These are phyloP conservation scores for Fabriciana adippe DNA, from an alignment of 2,888 invertebrate species.

Conservation along the genomic window DNA sequence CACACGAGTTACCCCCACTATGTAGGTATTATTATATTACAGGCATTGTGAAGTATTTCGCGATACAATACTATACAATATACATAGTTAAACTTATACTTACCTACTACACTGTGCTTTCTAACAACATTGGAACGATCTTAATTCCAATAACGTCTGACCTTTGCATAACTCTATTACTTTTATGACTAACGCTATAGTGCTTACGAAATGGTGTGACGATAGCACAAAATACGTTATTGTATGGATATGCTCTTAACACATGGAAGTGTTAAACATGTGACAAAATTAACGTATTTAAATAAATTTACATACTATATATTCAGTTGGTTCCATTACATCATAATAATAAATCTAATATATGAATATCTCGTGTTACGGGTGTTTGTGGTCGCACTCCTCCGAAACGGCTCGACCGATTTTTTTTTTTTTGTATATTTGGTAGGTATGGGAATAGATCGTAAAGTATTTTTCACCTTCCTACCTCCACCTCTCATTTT, in stretches of 20 bases:
- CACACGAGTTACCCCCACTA: constrained; percentile 67
- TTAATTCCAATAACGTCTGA: constrained; percentile 20
- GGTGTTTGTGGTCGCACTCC: too few relatives aligned
- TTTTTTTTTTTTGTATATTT: too few relatives aligned
- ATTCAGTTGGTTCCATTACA: too few relatives aligned
- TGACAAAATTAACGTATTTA: constrained; percentile 12
- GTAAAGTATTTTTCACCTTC: too few relatives aligned
- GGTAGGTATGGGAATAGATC: too few relatives aligned
- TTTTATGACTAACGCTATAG: not conserved
- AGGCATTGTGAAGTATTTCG: constrained; percentile 31
- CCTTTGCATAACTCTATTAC: constrained; percentile 24
- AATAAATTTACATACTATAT: not conserved
- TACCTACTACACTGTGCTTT: constrained; percentile 13
- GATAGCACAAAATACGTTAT: not conserved
- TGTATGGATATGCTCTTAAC: not conserved
- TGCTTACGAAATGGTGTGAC: not conserved
- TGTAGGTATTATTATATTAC: constrained; percentile 2
- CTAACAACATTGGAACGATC: constrained; percentile 27
- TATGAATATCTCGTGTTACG: too few relatives aligned
- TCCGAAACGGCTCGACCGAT: too few relatives aligned
- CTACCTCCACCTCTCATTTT: too few relatives aligned
- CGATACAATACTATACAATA: constrained; percentile 7
- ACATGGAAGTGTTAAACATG: not conserved
- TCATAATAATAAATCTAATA: too few relatives aligned
- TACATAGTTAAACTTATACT: not conserved